Evolutionary conservation across 2,113 vertebrate species (phyloP).

Genomic region (Etia nguti): DNA sequence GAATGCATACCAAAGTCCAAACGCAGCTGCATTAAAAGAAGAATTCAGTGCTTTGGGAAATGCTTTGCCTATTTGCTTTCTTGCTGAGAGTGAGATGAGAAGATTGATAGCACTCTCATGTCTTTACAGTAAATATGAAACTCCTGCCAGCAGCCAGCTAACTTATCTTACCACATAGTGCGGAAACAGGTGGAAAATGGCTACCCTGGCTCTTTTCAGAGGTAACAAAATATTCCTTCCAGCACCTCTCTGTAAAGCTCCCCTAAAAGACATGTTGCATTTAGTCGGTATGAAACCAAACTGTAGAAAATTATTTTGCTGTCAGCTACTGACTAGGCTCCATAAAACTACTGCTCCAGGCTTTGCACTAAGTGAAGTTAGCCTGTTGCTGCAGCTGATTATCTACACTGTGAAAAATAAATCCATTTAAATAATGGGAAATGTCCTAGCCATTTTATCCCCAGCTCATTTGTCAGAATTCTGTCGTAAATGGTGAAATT

Average conservation of each 20-base stretch:
- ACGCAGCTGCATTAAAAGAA: not conserved
- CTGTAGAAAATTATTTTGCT: not conserved
- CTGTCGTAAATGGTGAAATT: not conserved
- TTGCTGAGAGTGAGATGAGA: not conserved
- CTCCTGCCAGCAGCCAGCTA: not conserved
- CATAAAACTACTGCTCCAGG: not conserved
- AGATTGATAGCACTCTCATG: not conserved
- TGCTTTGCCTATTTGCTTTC: not conserved
- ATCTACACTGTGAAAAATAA: not conserved
- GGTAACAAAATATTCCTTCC: not conserved
- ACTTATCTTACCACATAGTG: not conserved
- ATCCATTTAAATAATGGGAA: not conserved
- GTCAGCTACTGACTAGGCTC: not conserved
- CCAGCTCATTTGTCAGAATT: not conserved
- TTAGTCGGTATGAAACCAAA: not conserved
- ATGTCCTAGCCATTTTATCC: not conserved
- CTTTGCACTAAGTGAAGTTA: not conserved
- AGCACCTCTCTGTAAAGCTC: not conserved
- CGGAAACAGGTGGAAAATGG: not conserved
- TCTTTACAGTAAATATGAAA: not conserved
- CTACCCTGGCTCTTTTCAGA: not conserved
- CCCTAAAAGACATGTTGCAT: not conserved
- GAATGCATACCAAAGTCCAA: not conserved
- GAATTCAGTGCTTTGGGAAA: not conserved
- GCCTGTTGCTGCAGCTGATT: not conserved